Evolutionary conservation across 2,888 invertebrate genomes (phyloP).

Genomic region (Drosophila mimetica): DNA sequence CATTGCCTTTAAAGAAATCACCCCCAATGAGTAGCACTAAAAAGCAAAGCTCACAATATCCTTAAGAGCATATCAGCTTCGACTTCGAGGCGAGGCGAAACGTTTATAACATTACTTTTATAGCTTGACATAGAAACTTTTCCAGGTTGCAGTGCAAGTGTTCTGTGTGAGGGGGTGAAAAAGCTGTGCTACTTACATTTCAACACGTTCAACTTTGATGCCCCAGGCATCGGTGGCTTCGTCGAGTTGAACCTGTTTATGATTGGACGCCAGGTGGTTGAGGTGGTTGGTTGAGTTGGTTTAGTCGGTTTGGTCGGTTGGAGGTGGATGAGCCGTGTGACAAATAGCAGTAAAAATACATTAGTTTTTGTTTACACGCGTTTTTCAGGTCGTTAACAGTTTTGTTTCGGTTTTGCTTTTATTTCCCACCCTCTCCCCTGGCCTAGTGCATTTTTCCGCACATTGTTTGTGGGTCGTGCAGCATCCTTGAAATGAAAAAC

Average conservation of each 20-base stretch:
- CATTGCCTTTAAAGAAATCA: conserved; percentile 16
- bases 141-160: conserved; percentile 33
- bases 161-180: conserved; percentile 36
- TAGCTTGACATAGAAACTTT: conserved; percentile 65
- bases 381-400: conserved; percentile 73
- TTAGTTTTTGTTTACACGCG: conserved; percentile 77
- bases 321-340: conserved; percentile 40
- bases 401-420: conserved; percentile 55
- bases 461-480: conserved; percentile 73
- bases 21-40: conserved; percentile 13
- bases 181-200: conserved; percentile 91
- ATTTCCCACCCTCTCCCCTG: conserved; percentile 45
- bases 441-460: conserved; percentile 31
- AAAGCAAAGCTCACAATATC: conserved; percentile 14
- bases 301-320: conserved; percentile 15
- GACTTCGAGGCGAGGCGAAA: conserved; percentile 23
- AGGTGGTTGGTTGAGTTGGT: conserved; percentile 13
- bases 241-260: conserved; percentile 88
- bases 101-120: conserved; percentile 42
- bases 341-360: conserved; percentile 79
- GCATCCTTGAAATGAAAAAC: conserved; percentile 69
- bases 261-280: conserved; percentile 60
- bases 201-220: conserved; percentile 97
- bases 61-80: conserved; percentile 23
- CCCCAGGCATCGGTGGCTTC: conserved; percentile 97